Evolutionary conservation across 1,140 invertebrate genomes (phyloP), one percentile per base, ranked within the genome.

Genomic region (Drosophila kohkoa): DNA sequence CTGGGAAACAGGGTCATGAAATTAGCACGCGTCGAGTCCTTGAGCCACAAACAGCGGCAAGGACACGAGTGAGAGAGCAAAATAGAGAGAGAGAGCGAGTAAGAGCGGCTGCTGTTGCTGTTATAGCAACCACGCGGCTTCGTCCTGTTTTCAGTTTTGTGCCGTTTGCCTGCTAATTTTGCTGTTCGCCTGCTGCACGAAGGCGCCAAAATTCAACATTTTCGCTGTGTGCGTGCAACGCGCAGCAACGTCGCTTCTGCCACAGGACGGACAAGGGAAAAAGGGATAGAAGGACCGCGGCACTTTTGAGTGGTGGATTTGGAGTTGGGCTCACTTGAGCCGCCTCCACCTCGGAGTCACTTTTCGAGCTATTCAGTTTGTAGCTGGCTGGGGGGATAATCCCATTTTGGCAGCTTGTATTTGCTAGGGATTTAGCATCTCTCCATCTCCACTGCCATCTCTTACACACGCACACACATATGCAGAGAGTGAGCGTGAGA

Each of bases 201-300:
- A 91, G 89, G 89, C 89, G 89, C 89, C 89, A 91, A 91, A 91
- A 91, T 89, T 91, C 90, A 89, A 91, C 85, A 91, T 87, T 91
- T 81, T 70, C 75, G 67, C 64, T 91, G 89, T 79, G 76, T 88
- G 86, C 85, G 85, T 88, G 83, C 71, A 49, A 60, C 70, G 79
- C 70, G 20, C 20, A 25, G 20, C 20, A 16, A 62, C 68, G 41
- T 55, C 28, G 13, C 51, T 25, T 25, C 20, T 64, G 62, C 35
- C 46, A 63, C 48, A 25, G 60, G 46, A 41, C 35, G 10, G 15
- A 13, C 48, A 51, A 25, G 20, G 20, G 28, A 13, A 32, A 51
- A 8, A 32, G 5, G 13, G 32, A 16, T 25, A 32, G 30, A 32
- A 8, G 5, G 38, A 28, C 49, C 41, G 41, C 41, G 3, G n/a